Evolutionary conservation across 2,113 vertebrate species (phyloP), one percentile per base, ranked within the genome.

Genomic region (Prunella himalayana): DNA sequence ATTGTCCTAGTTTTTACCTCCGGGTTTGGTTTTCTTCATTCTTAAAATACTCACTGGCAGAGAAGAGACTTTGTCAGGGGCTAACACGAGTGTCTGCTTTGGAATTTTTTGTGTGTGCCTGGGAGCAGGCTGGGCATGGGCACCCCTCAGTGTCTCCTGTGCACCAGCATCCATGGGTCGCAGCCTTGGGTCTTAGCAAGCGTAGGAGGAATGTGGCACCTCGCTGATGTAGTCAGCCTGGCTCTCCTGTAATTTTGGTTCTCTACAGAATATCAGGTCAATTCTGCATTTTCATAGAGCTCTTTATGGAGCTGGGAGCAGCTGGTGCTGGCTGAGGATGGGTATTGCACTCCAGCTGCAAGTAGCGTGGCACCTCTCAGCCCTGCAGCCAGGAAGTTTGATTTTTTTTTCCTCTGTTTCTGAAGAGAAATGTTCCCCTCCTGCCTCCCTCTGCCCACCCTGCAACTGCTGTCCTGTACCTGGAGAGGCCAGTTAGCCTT

Each of bases 1-100:
- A 47, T 64, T 94, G 79, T 86, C 94, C 93, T 71, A 86, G 79
- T 93, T 96, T 93, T 80, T 88, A 83, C 75, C 79, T 94, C 93
- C 1, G 19, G 71, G 72, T 92, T 95, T 81, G 79, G 39, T 82
- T 96, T 94, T 86, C 76, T 86, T 86, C 76, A 72, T 51, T 86
- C 85, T 90, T 92, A 95, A 96, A 94, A 95, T 93, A 96, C 68
- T 66, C 41, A 0, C 72, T 81, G 68, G 53, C 64, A 42, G 42
- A 88, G 80, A 56, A 92, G 71, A 59, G 73, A 78, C 49, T 93
- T 84, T 91, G 33, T 68, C 79, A 41, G 60, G 60, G 51, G 41
- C 75, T 80, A 63, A 59, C 78, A 33, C 0, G 0, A 41, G 75
- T 57, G 68, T 41, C 85, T 93, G 76, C 39, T 30, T 59, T 82